These are phyloP conservation scores for Drosophila nannoptera DNA, from an alignment of 1,140 invertebrate genomes.

Conservation along the genomic window DNA sequence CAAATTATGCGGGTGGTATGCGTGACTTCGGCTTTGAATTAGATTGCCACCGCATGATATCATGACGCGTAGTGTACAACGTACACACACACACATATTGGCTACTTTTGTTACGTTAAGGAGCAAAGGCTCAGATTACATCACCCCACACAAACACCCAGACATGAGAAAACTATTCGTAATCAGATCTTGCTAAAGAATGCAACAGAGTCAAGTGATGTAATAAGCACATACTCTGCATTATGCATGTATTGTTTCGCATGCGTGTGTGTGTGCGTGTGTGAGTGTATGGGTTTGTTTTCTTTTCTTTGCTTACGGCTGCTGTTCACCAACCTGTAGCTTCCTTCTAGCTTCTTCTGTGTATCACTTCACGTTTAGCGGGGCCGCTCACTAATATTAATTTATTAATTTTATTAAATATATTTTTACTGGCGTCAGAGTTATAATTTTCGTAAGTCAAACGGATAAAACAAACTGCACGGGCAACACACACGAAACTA, in stretches of 20 bases:
- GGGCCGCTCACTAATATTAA: constrained; percentile 15
- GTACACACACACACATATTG: constrained; percentile 1
- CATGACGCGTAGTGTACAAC: constrained; percentile 14
- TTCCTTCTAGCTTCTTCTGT: constrained; percentile 22
- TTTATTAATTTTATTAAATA: background rate
- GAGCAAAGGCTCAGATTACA: constrained; percentile 51
- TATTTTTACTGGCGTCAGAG: too few species aligned
- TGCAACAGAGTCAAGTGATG: constrained; percentile 28
- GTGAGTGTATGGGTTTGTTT: constrained; percentile 2
- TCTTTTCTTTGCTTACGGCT: constrained; percentile 12
- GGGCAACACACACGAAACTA: constrained; percentile 5
- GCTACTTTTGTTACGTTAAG: constrained; percentile 49
- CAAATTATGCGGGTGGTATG: constrained; percentile 33
- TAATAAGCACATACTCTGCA: background rate
- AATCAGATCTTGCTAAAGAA: constrained; percentile 15
- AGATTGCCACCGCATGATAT: constrained; percentile 24
- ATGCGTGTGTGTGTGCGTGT: background rate
- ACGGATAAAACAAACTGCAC: constrained; percentile 27
- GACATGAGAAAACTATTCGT: constrained; percentile 15
- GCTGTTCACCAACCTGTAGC: constrained; percentile 60
- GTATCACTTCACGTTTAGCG: constrained; percentile 3
- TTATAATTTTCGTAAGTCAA: background rate
- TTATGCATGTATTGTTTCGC: too few species aligned
- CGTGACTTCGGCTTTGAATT: constrained; percentile 11
- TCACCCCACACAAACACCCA: constrained; percentile 37